These are phyloP conservation scores for Drosophila suzukii DNA, from an alignment of 1,140 invertebrate genomes.

Conservation along the genomic window DNA sequence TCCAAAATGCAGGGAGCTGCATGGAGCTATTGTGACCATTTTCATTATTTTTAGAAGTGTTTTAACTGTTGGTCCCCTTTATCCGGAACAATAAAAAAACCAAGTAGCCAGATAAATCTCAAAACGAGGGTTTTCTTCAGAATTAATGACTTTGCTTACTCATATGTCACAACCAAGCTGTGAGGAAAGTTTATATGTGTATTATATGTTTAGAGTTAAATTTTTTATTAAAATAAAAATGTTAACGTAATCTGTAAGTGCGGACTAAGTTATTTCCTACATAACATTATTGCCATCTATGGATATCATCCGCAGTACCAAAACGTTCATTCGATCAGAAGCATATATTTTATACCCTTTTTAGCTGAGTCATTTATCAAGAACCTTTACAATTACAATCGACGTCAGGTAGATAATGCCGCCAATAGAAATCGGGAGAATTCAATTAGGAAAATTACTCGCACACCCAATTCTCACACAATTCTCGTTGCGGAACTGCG, in stretches of 20 bases:
- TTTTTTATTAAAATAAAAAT: too few species aligned
- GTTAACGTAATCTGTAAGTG: too few species aligned
- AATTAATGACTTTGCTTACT: slow-evolving; percentile 3
- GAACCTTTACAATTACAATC: background rate
- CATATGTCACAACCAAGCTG: background rate
- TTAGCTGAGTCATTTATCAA: slow-evolving; percentile 6
- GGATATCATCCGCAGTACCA: background rate
- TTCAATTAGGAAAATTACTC: slow-evolving; percentile 60
- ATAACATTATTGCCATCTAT: background rate
- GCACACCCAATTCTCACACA: slow-evolving; percentile 44
- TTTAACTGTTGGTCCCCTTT: background rate
- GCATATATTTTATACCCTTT: background rate
- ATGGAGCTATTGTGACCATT: background rate
- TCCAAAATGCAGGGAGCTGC: background rate
- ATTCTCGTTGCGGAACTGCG: slow-evolving; percentile 60
- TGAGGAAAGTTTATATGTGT: background rate
- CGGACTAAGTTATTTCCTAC: background rate
- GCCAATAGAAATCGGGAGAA: slow-evolving; percentile 23
- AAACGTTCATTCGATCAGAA: background rate
- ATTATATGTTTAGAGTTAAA: background rate
- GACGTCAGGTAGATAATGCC: slow-evolving; percentile 4
- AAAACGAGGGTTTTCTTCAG: background rate
- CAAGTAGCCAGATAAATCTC: background rate
- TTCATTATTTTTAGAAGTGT: slow-evolving; percentile 28
- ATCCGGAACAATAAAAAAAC: slow-evolving; percentile 1